Evolutionary conservation across 2,888 invertebrate species (phyloP).

Genomic region (Andrena marginata): DNA sequence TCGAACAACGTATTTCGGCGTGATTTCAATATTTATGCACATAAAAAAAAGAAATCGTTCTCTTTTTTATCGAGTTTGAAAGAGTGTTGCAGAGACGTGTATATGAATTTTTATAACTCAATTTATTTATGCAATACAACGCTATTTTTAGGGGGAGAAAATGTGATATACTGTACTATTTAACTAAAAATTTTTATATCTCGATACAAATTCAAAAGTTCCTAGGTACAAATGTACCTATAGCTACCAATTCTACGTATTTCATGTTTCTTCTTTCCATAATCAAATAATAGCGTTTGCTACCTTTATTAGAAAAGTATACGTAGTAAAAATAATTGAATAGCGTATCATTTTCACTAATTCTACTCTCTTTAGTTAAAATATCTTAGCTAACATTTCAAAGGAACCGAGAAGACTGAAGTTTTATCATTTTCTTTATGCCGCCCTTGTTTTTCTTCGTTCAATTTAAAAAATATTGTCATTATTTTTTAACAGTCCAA

Average conservation of each 20-base stretch:
- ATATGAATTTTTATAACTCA: no score
- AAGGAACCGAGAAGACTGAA: no score
- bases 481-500: no score
- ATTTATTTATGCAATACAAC: no score
- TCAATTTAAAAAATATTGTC: no score
- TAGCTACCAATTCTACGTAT: neutral
- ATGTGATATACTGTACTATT: neutral
- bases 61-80: no score
- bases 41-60: neutral
- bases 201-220: no score
- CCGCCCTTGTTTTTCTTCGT: no score
- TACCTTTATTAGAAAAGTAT: neutral
- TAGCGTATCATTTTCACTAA: neutral
- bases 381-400: neutral
- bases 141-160: no score
- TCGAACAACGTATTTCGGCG: neutral
- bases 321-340: no score
- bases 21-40: neutral
- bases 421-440: no score
- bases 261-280: neutral
- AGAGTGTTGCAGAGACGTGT: no score
- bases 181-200: neutral
- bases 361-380: neutral
- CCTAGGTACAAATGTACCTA: neutral
- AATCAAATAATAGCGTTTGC: neutral